Conservation (phyloP, 2,113 vertebrate genomes). For the Neodon shergylaensis region DNA sequence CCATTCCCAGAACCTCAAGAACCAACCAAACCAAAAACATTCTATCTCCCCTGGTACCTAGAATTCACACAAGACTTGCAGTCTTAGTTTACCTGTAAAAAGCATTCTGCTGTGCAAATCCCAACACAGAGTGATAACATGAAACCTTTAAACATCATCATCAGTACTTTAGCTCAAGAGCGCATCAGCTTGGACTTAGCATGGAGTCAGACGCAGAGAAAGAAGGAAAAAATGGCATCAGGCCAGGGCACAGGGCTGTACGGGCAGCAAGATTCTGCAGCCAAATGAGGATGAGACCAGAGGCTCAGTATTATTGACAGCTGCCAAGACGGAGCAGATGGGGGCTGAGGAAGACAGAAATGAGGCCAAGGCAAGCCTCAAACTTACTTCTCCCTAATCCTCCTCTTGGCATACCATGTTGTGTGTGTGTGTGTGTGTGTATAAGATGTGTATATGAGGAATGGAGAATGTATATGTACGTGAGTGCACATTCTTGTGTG, state of each 20-base stretch:
- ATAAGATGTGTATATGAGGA: not conserved
- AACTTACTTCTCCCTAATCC: not conserved
- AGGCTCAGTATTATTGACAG: not conserved
- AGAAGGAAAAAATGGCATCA: not conserved
- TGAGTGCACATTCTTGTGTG: not conserved
- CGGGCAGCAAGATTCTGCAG: not conserved
- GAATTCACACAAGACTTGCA: not conserved
- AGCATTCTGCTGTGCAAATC: not conserved
- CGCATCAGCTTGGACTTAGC: not conserved
- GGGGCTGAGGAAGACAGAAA: not conserved
- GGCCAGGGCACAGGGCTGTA: not conserved
- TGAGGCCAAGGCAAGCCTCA: not conserved
- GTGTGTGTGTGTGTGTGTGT: not conserved
- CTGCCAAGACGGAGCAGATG: not conserved
- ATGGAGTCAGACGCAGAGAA: not conserved
- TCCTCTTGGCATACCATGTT: not conserved
- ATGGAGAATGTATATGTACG: not conserved
- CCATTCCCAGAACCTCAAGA: not conserved
- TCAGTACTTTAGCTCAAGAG: not conserved
- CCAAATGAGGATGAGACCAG: not conserved
- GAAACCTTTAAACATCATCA: not conserved
- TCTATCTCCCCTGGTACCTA: not conserved
- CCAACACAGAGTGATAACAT: not conserved
- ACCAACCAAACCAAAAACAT: not conserved
- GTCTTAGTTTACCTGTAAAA: not conserved